Evolutionary conservation across 2,113 vertebrate species (phyloP).

Genomic region (Nerophis lumbriciformis): DNA sequence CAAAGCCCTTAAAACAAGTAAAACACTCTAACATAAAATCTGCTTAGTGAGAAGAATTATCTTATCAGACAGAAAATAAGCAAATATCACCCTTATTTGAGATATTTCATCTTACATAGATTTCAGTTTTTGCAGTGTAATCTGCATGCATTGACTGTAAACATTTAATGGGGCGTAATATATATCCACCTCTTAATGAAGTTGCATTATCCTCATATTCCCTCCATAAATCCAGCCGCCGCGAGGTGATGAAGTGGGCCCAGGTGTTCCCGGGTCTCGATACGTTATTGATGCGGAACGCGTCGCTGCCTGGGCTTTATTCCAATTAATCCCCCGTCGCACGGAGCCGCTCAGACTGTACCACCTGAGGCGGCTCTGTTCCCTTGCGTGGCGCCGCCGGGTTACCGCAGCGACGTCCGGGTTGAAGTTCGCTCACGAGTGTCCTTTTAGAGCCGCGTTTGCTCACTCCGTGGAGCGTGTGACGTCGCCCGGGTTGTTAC

Average conservation of each 20-base stretch:
- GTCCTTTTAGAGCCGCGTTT: conserved; percentile 40
- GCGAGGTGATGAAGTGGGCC: conserved; percentile 65
- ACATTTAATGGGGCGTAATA: conserved; percentile 48
- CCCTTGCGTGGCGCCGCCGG: neutral
- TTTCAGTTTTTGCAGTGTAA: no score
- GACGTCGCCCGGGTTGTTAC: conserved; percentile 36
- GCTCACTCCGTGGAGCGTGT: conserved; percentile 21
- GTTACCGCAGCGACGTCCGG: conserved; percentile 23
- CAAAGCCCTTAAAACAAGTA: no score
- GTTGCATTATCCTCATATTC: conserved; percentile 50
- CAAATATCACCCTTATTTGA: no score
- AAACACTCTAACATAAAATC: no score
- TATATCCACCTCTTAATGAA: conserved; percentile 54
- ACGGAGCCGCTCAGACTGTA: conserved; percentile 9
- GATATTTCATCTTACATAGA: no score
- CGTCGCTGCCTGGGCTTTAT: conserved; percentile 49
- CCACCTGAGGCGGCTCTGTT: neutral
- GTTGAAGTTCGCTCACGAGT: conserved; percentile 22
- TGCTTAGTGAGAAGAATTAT: no score
- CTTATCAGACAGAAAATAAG: no score
- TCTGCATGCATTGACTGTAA: conserved; percentile 33
- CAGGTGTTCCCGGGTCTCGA: conserved; percentile 67
- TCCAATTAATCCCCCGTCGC: conserved; percentile 50
- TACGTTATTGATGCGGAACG: conserved; percentile 63
- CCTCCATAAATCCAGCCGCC: conserved; percentile 57